Evolutionary conservation across 2,888 invertebrate genomes (phyloP).

Genomic region (Lutraria lutraria): DNA sequence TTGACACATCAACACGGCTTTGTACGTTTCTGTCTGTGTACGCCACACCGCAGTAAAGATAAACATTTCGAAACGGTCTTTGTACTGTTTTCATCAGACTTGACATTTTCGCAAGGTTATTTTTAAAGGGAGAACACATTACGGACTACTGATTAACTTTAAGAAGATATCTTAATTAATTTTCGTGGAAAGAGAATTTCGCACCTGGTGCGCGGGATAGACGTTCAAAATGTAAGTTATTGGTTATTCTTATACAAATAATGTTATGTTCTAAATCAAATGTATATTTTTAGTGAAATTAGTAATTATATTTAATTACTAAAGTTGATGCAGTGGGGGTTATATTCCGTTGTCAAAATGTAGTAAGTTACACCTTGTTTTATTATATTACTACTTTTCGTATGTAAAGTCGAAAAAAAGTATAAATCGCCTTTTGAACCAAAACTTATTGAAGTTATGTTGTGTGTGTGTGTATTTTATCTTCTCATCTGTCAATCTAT

Average conservation of each 20-base stretch:
- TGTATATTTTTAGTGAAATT: background rate
- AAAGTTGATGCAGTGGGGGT: background rate
- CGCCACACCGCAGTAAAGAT: background rate
- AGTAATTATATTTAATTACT: background rate
- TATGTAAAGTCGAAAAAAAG: background rate
- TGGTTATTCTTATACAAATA: background rate
- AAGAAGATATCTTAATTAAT: background rate
- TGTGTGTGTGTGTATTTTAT: too few species aligned
- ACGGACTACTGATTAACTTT: background rate
- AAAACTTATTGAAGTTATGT: too few species aligned
- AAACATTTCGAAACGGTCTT: background rate
- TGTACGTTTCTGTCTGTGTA: background rate
- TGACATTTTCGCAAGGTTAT: conserved; percentile 7
- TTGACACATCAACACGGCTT: conserved; percentile 21
- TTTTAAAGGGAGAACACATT: background rate
- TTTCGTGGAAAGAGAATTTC: background rate
- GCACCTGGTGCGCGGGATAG: background rate
- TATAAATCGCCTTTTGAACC: background rate
- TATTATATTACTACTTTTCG: background rate
- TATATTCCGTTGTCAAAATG: background rate
- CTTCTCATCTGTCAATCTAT: too few species aligned
- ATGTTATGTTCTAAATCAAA: background rate
- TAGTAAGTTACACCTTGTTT: background rate
- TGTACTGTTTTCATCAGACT: background rate
- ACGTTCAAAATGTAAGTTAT: conserved; percentile 15